These are phyloP conservation scores for Empidonax alnorum DNA, from an alignment of 2,113 vertebrate species.

Conservation along the genomic window DNA sequence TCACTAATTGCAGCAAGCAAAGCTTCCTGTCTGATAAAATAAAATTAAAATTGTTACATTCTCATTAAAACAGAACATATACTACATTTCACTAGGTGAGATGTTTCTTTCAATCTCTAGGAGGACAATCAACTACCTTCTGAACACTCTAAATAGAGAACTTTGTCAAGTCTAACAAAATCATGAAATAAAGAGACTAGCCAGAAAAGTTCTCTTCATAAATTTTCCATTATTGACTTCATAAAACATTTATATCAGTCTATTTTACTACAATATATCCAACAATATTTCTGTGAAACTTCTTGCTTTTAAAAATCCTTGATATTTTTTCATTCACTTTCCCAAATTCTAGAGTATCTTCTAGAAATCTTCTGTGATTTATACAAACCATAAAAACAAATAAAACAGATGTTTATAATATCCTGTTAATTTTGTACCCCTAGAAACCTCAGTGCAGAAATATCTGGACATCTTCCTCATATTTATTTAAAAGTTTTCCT, in stretches of 20 bases:
- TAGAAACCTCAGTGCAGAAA: background rate
- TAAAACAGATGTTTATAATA: background rate
- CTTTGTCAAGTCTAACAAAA: background rate
- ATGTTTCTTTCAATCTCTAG: background rate
- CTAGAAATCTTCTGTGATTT: background rate
- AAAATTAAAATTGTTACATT: constrained; percentile 32
- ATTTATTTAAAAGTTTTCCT: background rate
- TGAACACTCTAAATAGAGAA: background rate
- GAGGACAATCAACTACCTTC: background rate
- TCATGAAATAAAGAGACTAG: background rate
- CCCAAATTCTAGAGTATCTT: background rate
- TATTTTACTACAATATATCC: background rate
- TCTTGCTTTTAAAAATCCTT: background rate
- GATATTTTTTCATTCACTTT: background rate
- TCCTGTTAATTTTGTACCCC: background rate
- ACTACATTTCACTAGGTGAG: background rate
- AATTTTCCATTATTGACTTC: background rate
- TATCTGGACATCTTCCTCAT: background rate
- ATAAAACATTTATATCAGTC: background rate
- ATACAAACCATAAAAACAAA: background rate
- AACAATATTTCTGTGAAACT: background rate
- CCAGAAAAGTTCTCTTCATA: background rate
- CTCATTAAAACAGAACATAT: background rate
- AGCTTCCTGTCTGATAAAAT: constrained; percentile 91
- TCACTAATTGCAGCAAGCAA: constrained; percentile 98